A percentile compares a stretch with the other conserved stretches of the same genome.
Evolutionary conservation across 2,888 invertebrate genomes (phyloP).

Genomic region (Diogma glabrata): DNA sequence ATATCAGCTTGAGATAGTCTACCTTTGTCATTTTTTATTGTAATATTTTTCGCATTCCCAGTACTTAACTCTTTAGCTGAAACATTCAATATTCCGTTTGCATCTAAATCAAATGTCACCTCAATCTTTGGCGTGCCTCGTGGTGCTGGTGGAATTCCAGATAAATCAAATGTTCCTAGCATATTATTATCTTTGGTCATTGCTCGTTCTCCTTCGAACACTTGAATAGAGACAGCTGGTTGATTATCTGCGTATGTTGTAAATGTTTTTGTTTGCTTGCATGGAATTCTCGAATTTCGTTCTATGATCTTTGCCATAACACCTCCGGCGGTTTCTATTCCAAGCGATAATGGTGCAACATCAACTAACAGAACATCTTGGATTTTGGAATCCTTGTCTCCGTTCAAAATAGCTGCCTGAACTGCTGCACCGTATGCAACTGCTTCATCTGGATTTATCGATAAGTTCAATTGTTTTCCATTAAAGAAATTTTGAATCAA

Average conservation of each 20-base stretch:
- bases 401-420: slow-evolving; percentile 59
- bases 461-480: slow-evolving; percentile 57
- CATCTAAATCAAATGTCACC: slow-evolving; percentile 75
- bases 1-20: slow-evolving; percentile 70
- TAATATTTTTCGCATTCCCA: slow-evolving; percentile 61
- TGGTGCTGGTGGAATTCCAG: slow-evolving; percentile 90
- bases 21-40: slow-evolving; percentile 74
- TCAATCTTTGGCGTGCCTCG: slow-evolving; percentile 84
- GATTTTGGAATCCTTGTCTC: slow-evolving; percentile 57
- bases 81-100: slow-evolving; percentile 91
- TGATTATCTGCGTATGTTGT: slow-evolving; percentile 76
- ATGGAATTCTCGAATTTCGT: slow-evolving; percentile 57
- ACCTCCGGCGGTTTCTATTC: slow-evolving; percentile 71
- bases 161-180: slow-evolving; percentile 92
- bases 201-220: slow-evolving; percentile 68
- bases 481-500: slow-evolving; percentile 64
- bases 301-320: slow-evolving; percentile 69
- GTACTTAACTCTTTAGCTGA: slow-evolving; percentile 59
- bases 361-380: slow-evolving; percentile 62
- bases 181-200: slow-evolving; percentile 95
- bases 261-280: slow-evolving; percentile 61
- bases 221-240: slow-evolving; percentile 59
- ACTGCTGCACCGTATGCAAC: slow-evolving; percentile 69
- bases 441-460: slow-evolving; percentile 71
- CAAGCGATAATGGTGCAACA: slow-evolving; percentile 55